A percentile compares a stretch with the other conserved stretches of the same genome.
Conservation (phyloP, 2,113 vertebrate species). For the Puntigrus tetrazona region DNA sequence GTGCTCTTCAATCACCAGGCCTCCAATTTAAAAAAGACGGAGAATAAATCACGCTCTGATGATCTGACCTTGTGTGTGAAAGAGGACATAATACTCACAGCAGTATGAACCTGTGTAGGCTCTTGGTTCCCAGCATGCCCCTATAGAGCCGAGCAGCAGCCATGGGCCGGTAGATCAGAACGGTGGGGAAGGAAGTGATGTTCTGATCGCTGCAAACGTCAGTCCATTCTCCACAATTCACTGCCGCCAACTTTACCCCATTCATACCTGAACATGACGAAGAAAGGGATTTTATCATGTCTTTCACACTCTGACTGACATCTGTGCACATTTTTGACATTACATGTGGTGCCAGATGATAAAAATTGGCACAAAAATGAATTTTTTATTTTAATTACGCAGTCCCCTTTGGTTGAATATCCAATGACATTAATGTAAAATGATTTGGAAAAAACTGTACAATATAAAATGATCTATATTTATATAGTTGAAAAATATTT, state of each 20-base stretch:
- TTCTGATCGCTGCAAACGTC: constrained; percentile 80
- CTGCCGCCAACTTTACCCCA: constrained; percentile 71
- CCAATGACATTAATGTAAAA: too few relatives aligned
- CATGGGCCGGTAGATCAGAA: constrained; percentile 76
- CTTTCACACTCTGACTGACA: background rate
- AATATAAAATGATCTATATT: too few relatives aligned
- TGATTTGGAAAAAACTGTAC: too few relatives aligned
- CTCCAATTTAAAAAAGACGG: background rate
- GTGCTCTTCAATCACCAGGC: background rate
- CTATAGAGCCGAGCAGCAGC: constrained; percentile 70
- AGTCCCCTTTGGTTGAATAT: too few relatives aligned
- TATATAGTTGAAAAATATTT: background rate
- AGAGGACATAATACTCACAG: constrained; percentile 76
- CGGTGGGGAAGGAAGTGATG: constrained; percentile 81
- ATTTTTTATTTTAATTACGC: background rate
- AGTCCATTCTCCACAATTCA: constrained; percentile 91
- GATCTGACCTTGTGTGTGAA: background rate
- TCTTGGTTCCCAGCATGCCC: constrained; percentile 83
- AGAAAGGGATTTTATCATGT: background rate
- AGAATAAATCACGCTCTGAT: background rate
- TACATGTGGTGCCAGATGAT: background rate
- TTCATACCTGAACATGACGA: constrained; percentile 55
- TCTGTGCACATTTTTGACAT: background rate
- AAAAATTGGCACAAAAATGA: background rate
- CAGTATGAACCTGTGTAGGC: constrained; percentile 83